Percentiles rank a stretch among this genome's conserved stretches.
These are phyloP conservation scores for Pygoscelis adeliae DNA, from an alignment of 2,113 vertebrate genomes.

Conservation along the genomic window DNA sequence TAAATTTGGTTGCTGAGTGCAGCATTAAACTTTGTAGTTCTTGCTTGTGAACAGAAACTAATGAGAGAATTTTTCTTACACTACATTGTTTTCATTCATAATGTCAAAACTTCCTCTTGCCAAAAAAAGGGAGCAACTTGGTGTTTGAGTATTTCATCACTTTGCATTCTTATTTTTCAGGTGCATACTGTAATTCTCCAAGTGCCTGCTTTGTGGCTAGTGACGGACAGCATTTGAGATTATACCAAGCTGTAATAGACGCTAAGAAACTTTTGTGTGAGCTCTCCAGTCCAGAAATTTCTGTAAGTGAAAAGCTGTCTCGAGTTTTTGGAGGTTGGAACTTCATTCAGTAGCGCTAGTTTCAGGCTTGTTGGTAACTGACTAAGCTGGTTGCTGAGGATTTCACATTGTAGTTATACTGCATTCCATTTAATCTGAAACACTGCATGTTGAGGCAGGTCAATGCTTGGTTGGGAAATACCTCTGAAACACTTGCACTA, in stretches of 20 bases:
- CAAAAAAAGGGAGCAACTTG: neutral
- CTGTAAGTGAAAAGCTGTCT: conserved; percentile 80
- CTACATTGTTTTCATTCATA: neutral
- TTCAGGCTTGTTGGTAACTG: neutral
- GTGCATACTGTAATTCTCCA: conserved; percentile 95
- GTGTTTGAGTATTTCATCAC: neutral
- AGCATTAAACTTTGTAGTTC: neutral
- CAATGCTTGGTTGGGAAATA: neutral
- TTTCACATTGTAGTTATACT: neutral
- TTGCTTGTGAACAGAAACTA: neutral
- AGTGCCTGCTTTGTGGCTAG: conserved; percentile 97
- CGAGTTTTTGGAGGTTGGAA: neutral
- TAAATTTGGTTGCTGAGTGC: neutral
- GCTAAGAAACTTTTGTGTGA: conserved; percentile 95
- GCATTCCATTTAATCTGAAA: neutral
- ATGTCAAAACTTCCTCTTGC: neutral
- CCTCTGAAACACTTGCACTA: neutral
- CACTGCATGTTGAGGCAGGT: neutral
- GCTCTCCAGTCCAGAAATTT: conserved; percentile 94
- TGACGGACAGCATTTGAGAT: conserved; percentile 90
- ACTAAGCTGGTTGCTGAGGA: neutral
- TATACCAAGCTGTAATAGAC: conserved; percentile 97
- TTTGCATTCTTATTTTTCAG: conserved; percentile 72
- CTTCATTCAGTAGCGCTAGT: neutral
- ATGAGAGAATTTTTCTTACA: neutral